Evolutionary conservation across 2,888 invertebrate genomes (phyloP).

Genomic region (Diplolepis rosae): DNA sequence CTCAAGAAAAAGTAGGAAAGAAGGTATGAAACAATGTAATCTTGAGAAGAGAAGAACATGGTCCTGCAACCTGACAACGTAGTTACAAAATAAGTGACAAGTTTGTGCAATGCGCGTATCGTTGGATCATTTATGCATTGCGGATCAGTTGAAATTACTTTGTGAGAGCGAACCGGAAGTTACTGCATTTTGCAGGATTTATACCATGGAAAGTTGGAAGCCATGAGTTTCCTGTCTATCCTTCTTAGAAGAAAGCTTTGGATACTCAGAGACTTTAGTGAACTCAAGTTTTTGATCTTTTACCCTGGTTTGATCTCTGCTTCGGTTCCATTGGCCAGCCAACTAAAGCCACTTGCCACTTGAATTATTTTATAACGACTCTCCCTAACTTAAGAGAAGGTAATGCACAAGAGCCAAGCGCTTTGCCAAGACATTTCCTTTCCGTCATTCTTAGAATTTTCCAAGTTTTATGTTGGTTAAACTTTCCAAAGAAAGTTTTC

Average conservation of each 20-base stretch:
- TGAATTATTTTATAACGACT: constrained; percentile 5
- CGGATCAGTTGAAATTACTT: constrained; percentile 58
- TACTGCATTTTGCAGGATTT: constrained; percentile 56
- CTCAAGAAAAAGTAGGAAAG: background rate
- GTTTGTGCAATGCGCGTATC: constrained; percentile 62
- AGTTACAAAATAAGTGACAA: constrained; percentile 66
- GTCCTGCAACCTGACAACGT: constrained; percentile 49
- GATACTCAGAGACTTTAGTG: background rate
- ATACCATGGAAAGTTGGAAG: constrained; percentile 50
- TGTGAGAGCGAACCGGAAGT: constrained; percentile 57
- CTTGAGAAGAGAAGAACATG: constrained; percentile 3
- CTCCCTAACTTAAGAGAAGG: background rate
- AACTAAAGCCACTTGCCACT: background rate
- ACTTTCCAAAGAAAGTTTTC: constrained; percentile 9
- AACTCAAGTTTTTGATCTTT: background rate
- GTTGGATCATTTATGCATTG: constrained; percentile 63
- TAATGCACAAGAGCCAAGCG: background rate
- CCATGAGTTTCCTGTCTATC: constrained; percentile 43
- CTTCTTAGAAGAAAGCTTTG: background rate
- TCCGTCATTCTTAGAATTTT: constrained; percentile 5
- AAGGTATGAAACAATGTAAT: background rate
- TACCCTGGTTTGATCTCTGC: background rate
- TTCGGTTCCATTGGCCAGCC: background rate
- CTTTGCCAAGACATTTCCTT: background rate
- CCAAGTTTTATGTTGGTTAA: background rate